Percentiles rank a stretch among this genome's conserved stretches.
Conservation (phyloP, 2,113 vertebrate genomes). For the Psittacus erithacus region DNA sequence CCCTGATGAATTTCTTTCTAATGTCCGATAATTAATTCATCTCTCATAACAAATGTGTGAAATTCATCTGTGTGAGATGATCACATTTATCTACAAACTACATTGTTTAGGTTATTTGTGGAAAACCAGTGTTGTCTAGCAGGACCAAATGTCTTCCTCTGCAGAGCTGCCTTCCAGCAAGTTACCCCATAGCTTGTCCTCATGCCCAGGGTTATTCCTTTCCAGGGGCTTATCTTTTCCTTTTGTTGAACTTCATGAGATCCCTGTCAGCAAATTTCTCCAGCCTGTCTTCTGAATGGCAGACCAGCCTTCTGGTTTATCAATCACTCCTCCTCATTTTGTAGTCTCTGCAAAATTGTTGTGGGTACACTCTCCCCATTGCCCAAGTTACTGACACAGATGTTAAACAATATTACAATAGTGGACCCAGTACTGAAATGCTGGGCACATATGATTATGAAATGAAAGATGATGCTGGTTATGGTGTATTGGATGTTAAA, state of each 20-base stretch:
- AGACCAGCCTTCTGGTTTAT: background rate
- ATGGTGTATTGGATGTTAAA: background rate
- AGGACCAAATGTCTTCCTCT: background rate
- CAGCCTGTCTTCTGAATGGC: background rate
- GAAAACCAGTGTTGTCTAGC: background rate
- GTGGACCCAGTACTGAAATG: background rate
- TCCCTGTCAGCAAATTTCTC: background rate
- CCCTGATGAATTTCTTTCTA: background rate
- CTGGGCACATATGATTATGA: background rate
- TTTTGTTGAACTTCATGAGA: background rate
- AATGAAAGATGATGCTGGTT: background rate
- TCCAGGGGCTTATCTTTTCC: background rate
- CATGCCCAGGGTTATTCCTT: background rate
- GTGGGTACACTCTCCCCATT: background rate
- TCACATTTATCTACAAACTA: background rate
- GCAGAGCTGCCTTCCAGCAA: background rate
- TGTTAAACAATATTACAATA: background rate
- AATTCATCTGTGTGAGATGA: background rate
- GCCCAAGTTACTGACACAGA: background rate
- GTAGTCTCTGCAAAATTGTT: background rate
- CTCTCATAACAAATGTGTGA: background rate
- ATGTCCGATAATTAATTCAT: background rate
- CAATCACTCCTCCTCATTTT: background rate
- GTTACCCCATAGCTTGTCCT: background rate
- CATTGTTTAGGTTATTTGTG: background rate